Evolutionary conservation across 1,140 invertebrate genomes (phyloP).

Genomic region (Parapsyche elsis): DNA sequence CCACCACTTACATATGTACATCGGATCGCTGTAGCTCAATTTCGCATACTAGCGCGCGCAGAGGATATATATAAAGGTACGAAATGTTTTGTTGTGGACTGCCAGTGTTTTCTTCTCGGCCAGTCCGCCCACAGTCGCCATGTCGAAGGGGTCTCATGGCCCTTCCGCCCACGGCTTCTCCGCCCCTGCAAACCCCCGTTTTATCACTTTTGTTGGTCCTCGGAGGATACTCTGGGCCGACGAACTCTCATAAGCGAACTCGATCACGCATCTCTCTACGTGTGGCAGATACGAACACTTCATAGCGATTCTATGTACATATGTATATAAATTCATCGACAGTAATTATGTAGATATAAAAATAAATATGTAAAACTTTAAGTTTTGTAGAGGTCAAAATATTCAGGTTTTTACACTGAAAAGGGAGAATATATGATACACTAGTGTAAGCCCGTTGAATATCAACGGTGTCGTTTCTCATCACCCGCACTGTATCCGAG

Average conservation of each 20-base stretch:
- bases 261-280: constrained; percentile 25
- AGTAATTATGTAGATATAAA: too few species aligned
- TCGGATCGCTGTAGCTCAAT: not conserved
- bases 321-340: too few species aligned
- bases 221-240: constrained; percentile 20
- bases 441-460: too few species aligned
- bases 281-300: not conserved
- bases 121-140: constrained; percentile 11
- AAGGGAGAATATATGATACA: too few species aligned
- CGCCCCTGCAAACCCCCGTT: constrained; percentile 35
- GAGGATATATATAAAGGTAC: not conserved
- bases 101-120: not conserved
- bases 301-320: too few species aligned
- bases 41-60: not conserved
- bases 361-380: too few species aligned
- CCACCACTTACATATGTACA: not conserved
- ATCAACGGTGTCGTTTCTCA: too few species aligned
- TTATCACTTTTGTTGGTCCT: constrained; percentile 43
- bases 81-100: not conserved
- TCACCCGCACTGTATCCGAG: too few species aligned
- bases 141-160: not conserved
- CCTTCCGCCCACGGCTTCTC: constrained; percentile 30
- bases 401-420: too few species aligned
- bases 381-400: too few species aligned
- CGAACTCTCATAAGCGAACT: constrained; percentile 32